phyloP scores from a whole-genome alignment of 64 coral and sea anemone genomes.

The Porites australiensis region DNA sequence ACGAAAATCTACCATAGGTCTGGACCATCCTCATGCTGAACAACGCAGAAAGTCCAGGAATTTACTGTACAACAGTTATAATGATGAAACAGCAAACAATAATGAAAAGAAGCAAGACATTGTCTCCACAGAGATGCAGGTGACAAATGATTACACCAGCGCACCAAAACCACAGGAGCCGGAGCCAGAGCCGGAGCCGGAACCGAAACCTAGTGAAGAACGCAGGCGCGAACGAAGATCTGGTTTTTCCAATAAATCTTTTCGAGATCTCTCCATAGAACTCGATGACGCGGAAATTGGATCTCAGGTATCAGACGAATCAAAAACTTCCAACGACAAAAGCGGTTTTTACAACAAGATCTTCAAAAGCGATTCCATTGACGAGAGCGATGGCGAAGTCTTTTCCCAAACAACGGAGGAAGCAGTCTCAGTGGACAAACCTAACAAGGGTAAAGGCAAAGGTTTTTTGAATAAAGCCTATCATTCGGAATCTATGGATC shows the following conservation, averaged over 20 bases:
- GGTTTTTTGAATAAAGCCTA: slow-evolving; percentile 20
- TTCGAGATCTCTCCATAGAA: neutral
- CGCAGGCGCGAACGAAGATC: neutral
- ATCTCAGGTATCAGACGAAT: neutral
- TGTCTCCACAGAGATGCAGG: slow-evolving; percentile 25
- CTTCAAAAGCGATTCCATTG: neutral
- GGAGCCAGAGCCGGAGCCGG: no score
- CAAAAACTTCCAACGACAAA: neutral
- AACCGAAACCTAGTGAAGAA: neutral
- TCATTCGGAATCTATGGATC: slow-evolving; percentile 16
- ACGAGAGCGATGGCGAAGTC: neutral
- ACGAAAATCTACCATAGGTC: neutral
- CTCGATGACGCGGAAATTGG: neutral
- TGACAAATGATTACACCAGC: neutral
- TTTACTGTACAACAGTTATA: neutral
- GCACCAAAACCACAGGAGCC: neutral
- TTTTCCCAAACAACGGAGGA: neutral
- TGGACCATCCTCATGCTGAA: neutral
- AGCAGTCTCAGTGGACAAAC: neutral
- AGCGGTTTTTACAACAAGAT: neutral
- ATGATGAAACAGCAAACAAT: neutral
- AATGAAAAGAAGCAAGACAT: slow-evolving; percentile 28
- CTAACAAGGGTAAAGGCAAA: neutral
- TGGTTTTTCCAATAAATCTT: slow-evolving; percentile 31
- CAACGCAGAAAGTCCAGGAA: slow-evolving; percentile 16